These are phyloP conservation scores for Anguilla japonica DNA, from an alignment of 2,113 vertebrate genomes.

Conservation along the genomic window DNA sequence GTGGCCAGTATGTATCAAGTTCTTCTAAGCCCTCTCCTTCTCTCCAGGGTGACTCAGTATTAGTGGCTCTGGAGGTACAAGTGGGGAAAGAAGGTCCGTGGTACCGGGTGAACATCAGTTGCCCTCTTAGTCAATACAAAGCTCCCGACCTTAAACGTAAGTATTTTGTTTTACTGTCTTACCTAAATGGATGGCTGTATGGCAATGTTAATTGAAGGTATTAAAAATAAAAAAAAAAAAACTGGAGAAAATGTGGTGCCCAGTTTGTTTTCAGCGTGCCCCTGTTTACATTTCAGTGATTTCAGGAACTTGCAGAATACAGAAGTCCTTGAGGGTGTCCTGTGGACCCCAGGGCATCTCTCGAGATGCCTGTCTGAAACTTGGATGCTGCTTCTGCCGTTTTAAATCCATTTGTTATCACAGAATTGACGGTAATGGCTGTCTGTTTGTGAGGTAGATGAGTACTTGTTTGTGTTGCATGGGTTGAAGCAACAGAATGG, in stretches of 20 bases:
- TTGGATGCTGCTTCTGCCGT: conserved; percentile 60
- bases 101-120: conserved; percentile 62
- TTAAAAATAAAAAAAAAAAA: too few species aligned
- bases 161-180: neutral
- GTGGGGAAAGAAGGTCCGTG: conserved; percentile 45
- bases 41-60: conserved; percentile 47
- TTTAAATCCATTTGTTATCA: conserved; percentile 52
- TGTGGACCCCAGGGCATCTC: conserved; percentile 49
- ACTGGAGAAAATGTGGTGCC: too few species aligned
- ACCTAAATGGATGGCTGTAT: neutral
- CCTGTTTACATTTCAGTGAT: conserved; percentile 28
- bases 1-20: neutral
- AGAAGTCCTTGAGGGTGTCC: conserved; percentile 38
- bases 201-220: neutral
- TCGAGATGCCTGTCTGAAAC: conserved; percentile 41
- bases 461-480: neutral
- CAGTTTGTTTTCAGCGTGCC: neutral
- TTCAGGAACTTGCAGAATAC: conserved; percentile 41
- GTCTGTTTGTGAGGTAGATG: neutral
- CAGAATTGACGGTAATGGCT: conserved; percentile 53
- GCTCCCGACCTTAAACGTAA: neutral
- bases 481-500: neutral
- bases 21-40: too few species aligned
- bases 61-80: conserved; percentile 57
- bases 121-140: conserved; percentile 50